These are phyloP conservation scores for Andrena fulva DNA, from an alignment of 2,888 invertebrate species.

Conservation along the genomic window DNA sequence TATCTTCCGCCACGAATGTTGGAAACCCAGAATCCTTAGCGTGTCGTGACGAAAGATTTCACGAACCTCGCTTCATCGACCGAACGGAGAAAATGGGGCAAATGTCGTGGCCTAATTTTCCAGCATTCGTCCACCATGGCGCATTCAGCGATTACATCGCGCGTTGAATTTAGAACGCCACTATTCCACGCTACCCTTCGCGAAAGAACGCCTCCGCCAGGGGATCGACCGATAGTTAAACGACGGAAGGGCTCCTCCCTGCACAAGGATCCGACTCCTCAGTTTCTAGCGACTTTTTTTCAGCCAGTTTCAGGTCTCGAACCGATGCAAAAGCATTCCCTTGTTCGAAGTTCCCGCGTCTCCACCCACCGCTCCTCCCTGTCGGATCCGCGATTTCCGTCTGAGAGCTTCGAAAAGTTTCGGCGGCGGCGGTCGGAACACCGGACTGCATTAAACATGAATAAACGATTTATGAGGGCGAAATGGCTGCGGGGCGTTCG, in stretches of 20 bases:
- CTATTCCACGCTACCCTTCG: neutral
- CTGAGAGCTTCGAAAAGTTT: conserved; percentile 77
- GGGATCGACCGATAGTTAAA: conserved; percentile 42
- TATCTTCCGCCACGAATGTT: conserved; percentile 36
- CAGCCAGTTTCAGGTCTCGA: conserved; percentile 76
- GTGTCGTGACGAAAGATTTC: conserved; percentile 6
- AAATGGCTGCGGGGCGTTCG: conserved; percentile 52
- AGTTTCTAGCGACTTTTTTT: conserved; percentile 68
- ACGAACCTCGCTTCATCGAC: conserved; percentile 20
- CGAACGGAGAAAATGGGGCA: conserved; percentile 3
- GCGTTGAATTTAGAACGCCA: neutral
- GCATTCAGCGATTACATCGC: neutral
- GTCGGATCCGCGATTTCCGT: conserved; percentile 70
- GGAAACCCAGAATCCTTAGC: neutral
- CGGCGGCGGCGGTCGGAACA: conserved; percentile 63
- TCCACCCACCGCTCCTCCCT: conserved; percentile 58
- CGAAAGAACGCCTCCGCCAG: conserved; percentile 18
- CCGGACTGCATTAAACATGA: conserved; percentile 82
- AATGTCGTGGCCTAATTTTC: neutral
- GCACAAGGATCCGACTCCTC: conserved; percentile 41
- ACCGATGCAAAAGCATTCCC: conserved; percentile 84
- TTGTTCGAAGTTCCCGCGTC: conserved; percentile 80
- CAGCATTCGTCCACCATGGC: neutral
- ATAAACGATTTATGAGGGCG: conserved; percentile 81
- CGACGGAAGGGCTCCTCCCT: conserved; percentile 23